Evolutionary conservation across 2,113 vertebrate species (phyloP).

Genomic region (Catagonus wagneri): DNA sequence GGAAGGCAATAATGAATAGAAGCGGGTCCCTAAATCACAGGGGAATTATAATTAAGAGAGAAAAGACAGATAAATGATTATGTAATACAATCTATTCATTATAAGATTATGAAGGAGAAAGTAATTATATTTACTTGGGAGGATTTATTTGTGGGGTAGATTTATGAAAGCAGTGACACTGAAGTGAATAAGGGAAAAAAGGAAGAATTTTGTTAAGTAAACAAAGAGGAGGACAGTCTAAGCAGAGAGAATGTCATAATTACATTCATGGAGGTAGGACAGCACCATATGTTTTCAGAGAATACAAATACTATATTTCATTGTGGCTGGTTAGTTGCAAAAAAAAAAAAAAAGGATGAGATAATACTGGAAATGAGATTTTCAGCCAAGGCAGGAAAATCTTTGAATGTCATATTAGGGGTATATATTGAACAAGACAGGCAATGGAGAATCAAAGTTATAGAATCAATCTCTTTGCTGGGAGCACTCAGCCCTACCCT

Average conservation of each 20-base stretch:
- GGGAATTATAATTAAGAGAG: not conserved
- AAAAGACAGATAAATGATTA: constrained; percentile 34
- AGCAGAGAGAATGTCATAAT: constrained; percentile 24
- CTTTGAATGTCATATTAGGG: not conserved
- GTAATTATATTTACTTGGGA: constrained; percentile 17
- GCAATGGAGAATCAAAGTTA: not conserved
- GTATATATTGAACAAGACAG: not conserved
- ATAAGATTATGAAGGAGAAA: not conserved
- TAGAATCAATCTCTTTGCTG: not conserved
- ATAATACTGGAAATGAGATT: not conserved
- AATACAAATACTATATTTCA: constrained; percentile 13
- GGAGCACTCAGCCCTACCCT: not conserved
- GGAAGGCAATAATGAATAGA: not conserved
- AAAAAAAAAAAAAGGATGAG: not conserved
- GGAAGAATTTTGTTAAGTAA: constrained; percentile 1
- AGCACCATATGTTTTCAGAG: constrained; percentile 44
- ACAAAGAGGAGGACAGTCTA: not conserved
- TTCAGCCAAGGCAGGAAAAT: not conserved
- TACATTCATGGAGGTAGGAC: not conserved
- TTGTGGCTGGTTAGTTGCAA: not conserved
- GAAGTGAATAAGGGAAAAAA: not conserved
- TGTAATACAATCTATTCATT: not conserved
- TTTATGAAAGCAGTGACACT: constrained; percentile 22
- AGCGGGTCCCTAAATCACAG: not conserved
- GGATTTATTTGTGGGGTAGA: constrained; percentile 9